Conservation (phyloP, 2,888 invertebrate species). For the Drosophila suboccidentalis region DNA sequence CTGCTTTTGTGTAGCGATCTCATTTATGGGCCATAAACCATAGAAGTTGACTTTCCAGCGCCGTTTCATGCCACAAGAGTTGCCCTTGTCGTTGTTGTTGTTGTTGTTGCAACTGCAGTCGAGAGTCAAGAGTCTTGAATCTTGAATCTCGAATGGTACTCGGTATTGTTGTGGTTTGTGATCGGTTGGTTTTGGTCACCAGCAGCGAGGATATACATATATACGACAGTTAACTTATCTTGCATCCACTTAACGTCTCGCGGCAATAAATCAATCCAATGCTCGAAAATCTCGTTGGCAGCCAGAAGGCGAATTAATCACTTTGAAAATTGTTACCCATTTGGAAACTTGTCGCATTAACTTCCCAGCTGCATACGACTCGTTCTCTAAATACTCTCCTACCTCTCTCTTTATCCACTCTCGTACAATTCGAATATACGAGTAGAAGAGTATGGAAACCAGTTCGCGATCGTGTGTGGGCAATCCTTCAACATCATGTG, state of each 20-base stretch:
- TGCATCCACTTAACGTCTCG: constrained; percentile 83
- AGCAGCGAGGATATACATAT: constrained; percentile 71
- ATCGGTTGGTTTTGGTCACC: constrained; percentile 66
- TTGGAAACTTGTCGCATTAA: constrained; percentile 80
- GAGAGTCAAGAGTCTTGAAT: constrained; percentile 16
- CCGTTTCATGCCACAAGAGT: constrained; percentile 17
- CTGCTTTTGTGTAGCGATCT: constrained; percentile 67
- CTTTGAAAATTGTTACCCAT: constrained; percentile 81
- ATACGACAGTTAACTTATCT: constrained; percentile 82
- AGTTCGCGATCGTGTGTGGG: constrained; percentile 70
- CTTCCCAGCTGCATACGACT: constrained; percentile 66
- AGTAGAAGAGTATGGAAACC: constrained; percentile 26
- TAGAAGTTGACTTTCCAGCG: constrained; percentile 49
- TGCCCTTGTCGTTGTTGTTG: constrained; percentile 25
- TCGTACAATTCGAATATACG: constrained; percentile 4
- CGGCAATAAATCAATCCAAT: constrained; percentile 83
- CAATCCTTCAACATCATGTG: constrained; percentile 75
- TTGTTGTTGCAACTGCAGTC: constrained; percentile 21
- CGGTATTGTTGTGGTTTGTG: constrained; percentile 54
- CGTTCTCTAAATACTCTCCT: constrained; percentile 31
- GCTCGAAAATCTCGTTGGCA: constrained; percentile 77
- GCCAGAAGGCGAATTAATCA: constrained; percentile 82
- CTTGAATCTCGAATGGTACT: constrained; percentile 20
- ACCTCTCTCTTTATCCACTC: background rate
- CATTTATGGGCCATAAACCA: constrained; percentile 79